phyloP scores from a whole-genome alignment of 2,888 invertebrate species.

The Micoletzkya japonica region DNA sequence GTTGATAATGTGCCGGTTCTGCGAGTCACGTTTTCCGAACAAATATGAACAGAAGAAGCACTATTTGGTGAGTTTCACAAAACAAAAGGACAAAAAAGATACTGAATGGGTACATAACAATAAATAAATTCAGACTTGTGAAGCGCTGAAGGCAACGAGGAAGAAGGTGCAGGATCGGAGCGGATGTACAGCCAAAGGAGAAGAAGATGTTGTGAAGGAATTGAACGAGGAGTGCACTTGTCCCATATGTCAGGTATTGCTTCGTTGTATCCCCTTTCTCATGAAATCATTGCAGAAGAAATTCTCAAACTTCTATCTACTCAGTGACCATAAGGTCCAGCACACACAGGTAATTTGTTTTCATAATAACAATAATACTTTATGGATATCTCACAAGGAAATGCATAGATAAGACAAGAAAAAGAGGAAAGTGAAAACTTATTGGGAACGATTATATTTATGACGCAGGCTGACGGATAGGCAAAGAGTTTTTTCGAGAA shows the following conservation, averaged over 20 bases:
- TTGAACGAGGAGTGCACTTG: neutral
- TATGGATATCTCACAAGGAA: no score
- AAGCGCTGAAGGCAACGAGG: neutral
- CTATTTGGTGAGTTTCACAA: neutral
- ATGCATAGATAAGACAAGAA: no score
- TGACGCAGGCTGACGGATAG: no score
- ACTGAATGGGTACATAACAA: neutral
- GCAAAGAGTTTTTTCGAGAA: no score
- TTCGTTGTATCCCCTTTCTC: no score
- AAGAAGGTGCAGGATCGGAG: neutral
- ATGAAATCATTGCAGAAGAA: no score
- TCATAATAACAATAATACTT: no score
- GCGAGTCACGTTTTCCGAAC: neutral
- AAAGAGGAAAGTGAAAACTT: no score
- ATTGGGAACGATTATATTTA: no score
- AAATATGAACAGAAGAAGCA: neutral
- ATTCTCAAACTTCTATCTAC: no score
- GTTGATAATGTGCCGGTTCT: constrained; percentile 12
- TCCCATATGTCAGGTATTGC: constrained; percentile 17
- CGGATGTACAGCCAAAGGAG: neutral
- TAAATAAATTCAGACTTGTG: neutral
- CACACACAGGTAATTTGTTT: no score
- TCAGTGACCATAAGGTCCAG: no score
- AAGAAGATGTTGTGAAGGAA: neutral
- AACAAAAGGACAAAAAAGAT: neutral